Evolutionary conservation across 1,140 invertebrate genomes (phyloP), one percentile per base, ranked within the genome.

Genomic region (Cyclargus thomasi): DNA sequence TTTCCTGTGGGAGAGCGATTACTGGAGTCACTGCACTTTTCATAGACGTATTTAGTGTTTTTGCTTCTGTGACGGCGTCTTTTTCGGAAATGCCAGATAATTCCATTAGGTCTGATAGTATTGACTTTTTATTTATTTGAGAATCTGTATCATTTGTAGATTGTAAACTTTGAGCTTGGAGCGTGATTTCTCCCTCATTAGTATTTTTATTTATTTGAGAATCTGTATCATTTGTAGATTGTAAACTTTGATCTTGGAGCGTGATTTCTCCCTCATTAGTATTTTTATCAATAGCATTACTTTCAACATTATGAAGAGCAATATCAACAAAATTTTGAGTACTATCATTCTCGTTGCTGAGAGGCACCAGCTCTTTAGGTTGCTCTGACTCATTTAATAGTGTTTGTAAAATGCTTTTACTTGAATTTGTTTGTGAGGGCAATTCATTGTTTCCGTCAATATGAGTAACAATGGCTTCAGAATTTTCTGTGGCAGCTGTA

Each of bases 91-190:
- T 90, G 3, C 88, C 88, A 18, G 86, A 88, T 83, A 90, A 84
- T 77, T 84, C 82, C 88, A 90, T 90, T 66, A 90, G 77, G 74
- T 90, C 86, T n/a, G 86, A 89, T 35, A 89, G 71, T 68, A 87
- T 78, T 6, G 80, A 66, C 35, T 66, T 80, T 77, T 83, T 86
- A 67, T 68, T 71, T 4, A 21, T 17, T 18, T 21, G 22, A 47
- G 53, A 14, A 21, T 29, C 16, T 59, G 29, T 63, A n/a, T 63
- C 20, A 47, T 23, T 29, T 20, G 47, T 23, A 62, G n/a, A 18
- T 17, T 55, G n/a, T 1, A 55, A 2, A 10, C n/a, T 18, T 20
- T 55, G 53, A 8, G n/a, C 16, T 20, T 47, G 10, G 3, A 16
- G 10, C 36, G 7, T 22, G 22, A 18, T 23, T 20, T 11, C 18